phyloP scores from a whole-genome alignment of 2,113 vertebrate species.

The Ctenomys sociabilis region DNA sequence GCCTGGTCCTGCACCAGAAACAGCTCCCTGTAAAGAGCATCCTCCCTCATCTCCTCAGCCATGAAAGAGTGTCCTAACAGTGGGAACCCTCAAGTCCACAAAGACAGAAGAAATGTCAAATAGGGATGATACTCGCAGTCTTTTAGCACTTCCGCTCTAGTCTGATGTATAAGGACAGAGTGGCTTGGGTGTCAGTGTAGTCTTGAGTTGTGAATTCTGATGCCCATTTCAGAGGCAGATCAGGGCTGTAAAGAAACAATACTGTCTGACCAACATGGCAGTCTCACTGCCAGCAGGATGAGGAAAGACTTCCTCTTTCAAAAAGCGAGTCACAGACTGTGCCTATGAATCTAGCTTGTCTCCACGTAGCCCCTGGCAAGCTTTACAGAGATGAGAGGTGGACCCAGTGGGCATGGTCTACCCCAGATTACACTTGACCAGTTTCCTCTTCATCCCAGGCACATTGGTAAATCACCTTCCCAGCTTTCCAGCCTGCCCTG shows the following conservation, averaged over 20 bases:
- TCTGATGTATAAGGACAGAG: background rate
- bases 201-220: background rate
- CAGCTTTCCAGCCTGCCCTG: background rate
- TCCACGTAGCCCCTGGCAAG: background rate
- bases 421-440: background rate
- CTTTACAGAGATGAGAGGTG: background rate
- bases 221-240: background rate
- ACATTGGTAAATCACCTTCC: background rate
- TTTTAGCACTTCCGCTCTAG: background rate
- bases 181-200: background rate
- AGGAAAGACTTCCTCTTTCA: background rate
- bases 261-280: background rate
- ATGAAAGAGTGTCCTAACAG: background rate
- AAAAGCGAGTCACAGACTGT: background rate
- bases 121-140: background rate
- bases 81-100: background rate
- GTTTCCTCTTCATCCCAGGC: background rate
- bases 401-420: rapidly evolving
- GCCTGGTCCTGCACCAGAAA: background rate
- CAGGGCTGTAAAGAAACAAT: background rate
- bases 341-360: background rate
- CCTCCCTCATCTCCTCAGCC: background rate
- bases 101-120: background rate
- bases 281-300: background rate
- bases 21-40: background rate